Base-by-base conservation (phyloP, 2,797 vertebrate species). In the Scolopax bukidnonensis region DNA sequence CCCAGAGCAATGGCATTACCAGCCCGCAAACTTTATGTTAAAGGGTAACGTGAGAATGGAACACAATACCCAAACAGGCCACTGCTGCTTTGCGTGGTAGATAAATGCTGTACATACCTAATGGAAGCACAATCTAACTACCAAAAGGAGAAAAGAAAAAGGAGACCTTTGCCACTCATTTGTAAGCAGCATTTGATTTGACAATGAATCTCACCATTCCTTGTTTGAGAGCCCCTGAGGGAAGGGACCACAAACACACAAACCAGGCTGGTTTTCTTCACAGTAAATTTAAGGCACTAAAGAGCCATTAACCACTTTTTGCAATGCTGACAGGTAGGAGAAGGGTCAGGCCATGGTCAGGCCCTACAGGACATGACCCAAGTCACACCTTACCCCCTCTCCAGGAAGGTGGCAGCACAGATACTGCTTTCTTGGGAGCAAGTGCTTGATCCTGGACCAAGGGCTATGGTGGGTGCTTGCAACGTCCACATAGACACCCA, bases 11-110 rank as follows among this genome's bases (percentile, higher is more conserved):
- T 4, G 59, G 28, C 56, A 65, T 36, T 36, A 51, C 73, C 73
- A n/a, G 40, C 51, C 10, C 11, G 4, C 47, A 40, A 3, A 9
- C 28, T 3, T 8, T 20, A 41, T 0, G 1, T 19, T 36, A n/a
- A 83, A 90, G 65, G 85, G 80, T 75, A 41, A 30, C 2, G 1
- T 4, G 25, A 33, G 65, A 63, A 16, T 12, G 5, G 12, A 69
- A n/a, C 16, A 38, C 59, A 89, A 71, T 45, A 12, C 57, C 0
- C 1, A 50, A 56, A 33, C 24, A 64, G 36, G 73, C 11, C 14
- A 7, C 47, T 9, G 36, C 56, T 56, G 47, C 60, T 77, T 40
- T 33, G 1, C 3, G 5, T 3, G 5, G 43, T 3, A 8, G 21
- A 3, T 10, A 18, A 61, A 20, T 4, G 1, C 40, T 2, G 5